phyloP scores from a whole-genome alignment of 2,888 invertebrate species.

The Cynaeus angustus region DNA sequence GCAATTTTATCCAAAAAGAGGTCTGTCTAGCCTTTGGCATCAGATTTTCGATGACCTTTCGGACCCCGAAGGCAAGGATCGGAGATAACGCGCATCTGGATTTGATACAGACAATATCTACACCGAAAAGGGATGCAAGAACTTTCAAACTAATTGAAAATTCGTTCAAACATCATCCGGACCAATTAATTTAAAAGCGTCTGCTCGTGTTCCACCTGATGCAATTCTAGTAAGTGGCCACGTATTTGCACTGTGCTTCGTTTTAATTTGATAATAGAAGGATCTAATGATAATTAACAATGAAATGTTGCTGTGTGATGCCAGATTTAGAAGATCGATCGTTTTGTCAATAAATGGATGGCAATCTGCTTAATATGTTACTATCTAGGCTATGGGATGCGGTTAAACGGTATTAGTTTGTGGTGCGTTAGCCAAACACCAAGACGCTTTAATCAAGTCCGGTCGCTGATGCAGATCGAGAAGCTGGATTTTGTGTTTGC shows the following conservation, averaged over 20 bases:
- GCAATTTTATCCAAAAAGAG: constrained; percentile 34
- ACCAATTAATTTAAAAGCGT: constrained; percentile 37
- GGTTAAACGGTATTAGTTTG: constrained; percentile 50
- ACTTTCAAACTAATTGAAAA: constrained; percentile 62
- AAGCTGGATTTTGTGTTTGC: constrained; percentile 19
- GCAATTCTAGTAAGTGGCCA: constrained; percentile 30
- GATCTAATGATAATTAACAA: constrained; percentile 14
- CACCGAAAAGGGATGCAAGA: constrained; percentile 31
- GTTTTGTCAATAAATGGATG: constrained; percentile 24
- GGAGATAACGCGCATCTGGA: constrained; percentile 32
- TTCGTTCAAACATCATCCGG: constrained; percentile 55
- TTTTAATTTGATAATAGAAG: constrained; percentile 1
- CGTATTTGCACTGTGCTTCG: constrained; percentile 11
- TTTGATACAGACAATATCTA: constrained; percentile 34
- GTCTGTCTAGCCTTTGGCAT: constrained; percentile 28
- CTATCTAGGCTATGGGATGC: constrained; percentile 9
- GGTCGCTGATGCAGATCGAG: constrained; percentile 25
- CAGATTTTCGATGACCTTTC: constrained; percentile 31
- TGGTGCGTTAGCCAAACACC: constrained; percentile 53
- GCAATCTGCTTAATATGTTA: constrained; percentile 39
- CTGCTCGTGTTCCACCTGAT: constrained; percentile 5
- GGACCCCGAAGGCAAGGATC: constrained; percentile 28
- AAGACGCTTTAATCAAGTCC: constrained; percentile 52
- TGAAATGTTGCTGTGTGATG: not conserved
- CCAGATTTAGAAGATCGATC: constrained; percentile 19